Evolutionary conservation across 30 jellyfish, hydroid and myxozoan species (phyloP).

Genomic region (Cassiopea xamachana): DNA sequence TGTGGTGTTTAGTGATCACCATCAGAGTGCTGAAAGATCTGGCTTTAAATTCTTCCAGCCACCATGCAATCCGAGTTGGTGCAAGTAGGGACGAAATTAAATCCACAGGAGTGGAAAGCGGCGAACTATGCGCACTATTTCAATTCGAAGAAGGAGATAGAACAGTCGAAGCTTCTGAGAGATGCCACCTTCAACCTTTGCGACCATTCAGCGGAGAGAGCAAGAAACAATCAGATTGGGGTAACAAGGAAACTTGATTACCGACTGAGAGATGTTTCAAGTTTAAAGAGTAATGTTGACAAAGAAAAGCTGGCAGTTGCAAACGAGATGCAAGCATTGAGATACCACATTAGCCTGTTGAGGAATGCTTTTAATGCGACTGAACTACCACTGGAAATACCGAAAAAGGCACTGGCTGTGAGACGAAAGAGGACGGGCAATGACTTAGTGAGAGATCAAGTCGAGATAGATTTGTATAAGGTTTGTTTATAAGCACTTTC

Average conservation of each 20-base stretch:
- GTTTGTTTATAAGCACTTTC: neutral
- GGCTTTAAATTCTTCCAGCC: neutral
- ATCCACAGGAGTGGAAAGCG: conserved; percentile 79
- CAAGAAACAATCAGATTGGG: conserved; percentile 54
- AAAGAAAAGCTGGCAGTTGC: conserved; percentile 72
- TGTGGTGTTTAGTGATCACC: neutral
- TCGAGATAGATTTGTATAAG: conserved; percentile 67
- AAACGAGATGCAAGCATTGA: conserved; percentile 69
- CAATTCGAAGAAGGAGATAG: conserved; percentile 69
- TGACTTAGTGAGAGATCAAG: conserved; percentile 72
- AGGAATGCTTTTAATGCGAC: conserved; percentile 63
- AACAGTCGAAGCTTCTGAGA: conserved; percentile 69
- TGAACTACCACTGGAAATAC: conserved; percentile 68
- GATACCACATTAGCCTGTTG: conserved; percentile 57
- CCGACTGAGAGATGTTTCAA: conserved; percentile 51
- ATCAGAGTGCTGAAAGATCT: neutral
- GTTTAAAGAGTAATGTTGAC: conserved; percentile 66
- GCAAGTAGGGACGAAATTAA: conserved; percentile 51
- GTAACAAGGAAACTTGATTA: conserved; percentile 56
- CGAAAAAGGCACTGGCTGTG: conserved; percentile 69
- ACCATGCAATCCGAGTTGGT: conserved; percentile 70
- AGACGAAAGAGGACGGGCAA: conserved; percentile 71
- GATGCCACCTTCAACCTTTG: conserved; percentile 65
- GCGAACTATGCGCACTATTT: conserved; percentile 70
- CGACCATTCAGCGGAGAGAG: conserved; percentile 58